Conservation (phyloP, 2,113 vertebrate genomes). For the Electrona antarctica region DNA sequence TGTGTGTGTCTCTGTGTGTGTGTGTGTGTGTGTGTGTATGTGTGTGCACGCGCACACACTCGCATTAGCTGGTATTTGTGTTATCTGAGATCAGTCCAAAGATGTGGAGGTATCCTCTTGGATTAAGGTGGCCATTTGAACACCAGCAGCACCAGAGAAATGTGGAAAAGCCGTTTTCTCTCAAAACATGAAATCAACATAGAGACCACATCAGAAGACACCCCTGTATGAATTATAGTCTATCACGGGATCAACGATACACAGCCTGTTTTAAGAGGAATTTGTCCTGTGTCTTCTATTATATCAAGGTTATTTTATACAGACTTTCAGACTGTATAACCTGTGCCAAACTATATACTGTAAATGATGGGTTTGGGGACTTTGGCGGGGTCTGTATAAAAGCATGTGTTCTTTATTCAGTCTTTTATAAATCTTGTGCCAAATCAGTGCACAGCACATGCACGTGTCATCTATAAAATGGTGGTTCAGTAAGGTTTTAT, state of each 20-base stretch:
- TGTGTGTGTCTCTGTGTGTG: not conserved
- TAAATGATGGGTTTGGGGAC: not conserved
- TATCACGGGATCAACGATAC: too few species aligned
- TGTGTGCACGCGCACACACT: too few species aligned
- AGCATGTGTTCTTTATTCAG: not conserved
- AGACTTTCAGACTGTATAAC: not conserved
- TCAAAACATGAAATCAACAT: too few species aligned
- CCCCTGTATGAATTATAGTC: slow-evolving; percentile 50
- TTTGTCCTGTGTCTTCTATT: too few species aligned
- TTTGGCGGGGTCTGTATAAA: not conserved
- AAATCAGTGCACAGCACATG: not conserved
- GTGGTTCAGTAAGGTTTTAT: not conserved
- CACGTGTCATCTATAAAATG: not conserved
- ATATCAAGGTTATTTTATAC: slow-evolving; percentile 3
- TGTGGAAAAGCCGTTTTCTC: not conserved
- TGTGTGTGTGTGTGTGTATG: not conserved
- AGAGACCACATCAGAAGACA: slow-evolving; percentile 22
- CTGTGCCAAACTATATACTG: too few species aligned
- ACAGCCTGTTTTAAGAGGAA: too few species aligned
- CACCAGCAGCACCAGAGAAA: not conserved
- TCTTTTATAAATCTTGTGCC: too few species aligned
- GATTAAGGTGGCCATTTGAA: too few species aligned
- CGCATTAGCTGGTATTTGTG: not conserved
- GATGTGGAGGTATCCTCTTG: too few species aligned
- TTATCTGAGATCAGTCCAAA: not conserved